Evolutionary conservation across 2,797 vertebrate species (phyloP), one percentile per base, ranked within the genome.

Genomic region (Anniella stebbinsi): DNA sequence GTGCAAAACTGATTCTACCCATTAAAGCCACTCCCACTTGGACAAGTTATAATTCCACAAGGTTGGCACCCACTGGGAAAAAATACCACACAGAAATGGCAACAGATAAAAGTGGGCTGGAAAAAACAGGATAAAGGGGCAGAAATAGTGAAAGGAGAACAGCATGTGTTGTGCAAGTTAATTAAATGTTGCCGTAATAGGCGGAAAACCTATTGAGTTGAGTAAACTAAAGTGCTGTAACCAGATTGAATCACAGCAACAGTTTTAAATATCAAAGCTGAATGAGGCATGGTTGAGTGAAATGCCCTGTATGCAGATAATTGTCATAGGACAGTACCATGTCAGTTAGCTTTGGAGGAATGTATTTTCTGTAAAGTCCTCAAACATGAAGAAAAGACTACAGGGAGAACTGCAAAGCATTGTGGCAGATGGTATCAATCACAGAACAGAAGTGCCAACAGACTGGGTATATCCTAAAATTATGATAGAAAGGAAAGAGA

Each of bases 271-370:
- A 76, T 89, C 80, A 87, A 76, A 78, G 82, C 87, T 93, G 82
- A 93, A 94, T 70, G 81, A 89, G 80, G 91, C 78, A 93, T 93
- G 91, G 95, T 91, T 92, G 92, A 83, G 11, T 77, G 90, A 88
- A 90, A 89, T 93, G 83, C n/a, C 66, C 54, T 48, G 57, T 33
- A 82, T 51, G 81, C 90, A 94, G 81, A 92, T 93, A 76, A 94
- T 0, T 88, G 91, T 95, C 88, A 87, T 77, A 93, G 92, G 92
- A 95, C 92, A 87, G 69, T 38, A 84, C 23, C 84, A 78, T 45
- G n/a, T 76, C 23, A 48, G 21, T 94, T 84, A 91, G 92, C 92
- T 89, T 76, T 25, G 86, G 76, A 92, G 84, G 87, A 93, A 70
- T 88, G 89, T 41, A 88, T 95, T 95, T 92, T 92, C 75, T 15